phyloP scores from a whole-genome alignment of 2,797 vertebrate species.

The Distichodus sexfasciatus region DNA sequence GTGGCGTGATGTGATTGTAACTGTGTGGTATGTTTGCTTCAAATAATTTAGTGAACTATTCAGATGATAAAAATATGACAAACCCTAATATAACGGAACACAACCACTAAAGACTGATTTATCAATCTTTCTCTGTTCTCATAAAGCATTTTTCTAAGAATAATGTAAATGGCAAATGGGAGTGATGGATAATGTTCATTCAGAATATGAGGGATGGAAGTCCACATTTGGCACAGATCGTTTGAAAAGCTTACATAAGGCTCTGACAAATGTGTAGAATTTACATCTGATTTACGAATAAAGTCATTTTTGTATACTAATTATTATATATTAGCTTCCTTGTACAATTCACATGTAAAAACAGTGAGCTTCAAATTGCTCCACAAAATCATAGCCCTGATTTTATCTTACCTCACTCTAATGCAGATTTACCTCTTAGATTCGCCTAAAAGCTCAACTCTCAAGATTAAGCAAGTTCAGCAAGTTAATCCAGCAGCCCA shows the following conservation, averaged over 20 bases:
- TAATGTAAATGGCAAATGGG: background rate
- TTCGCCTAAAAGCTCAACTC: slow-evolving; percentile 7
- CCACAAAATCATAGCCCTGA: slow-evolving; percentile 8
- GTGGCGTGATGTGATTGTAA: slow-evolving; percentile 11
- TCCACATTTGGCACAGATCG: slow-evolving; percentile 28
- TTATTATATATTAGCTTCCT: background rate
- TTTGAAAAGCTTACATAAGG: background rate
- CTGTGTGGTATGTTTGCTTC: slow-evolving; percentile 19
- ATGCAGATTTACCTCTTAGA: background rate
- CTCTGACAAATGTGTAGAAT: slow-evolving; percentile 12
- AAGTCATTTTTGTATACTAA: background rate
- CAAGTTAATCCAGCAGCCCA: slow-evolving; percentile 4
- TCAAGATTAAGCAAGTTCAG: no score
- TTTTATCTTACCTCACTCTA: background rate
- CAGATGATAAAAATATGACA: slow-evolving; percentile 9
- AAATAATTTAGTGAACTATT: slow-evolving; percentile 41
- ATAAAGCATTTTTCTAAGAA: slow-evolving; percentile 23
- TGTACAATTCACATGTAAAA: background rate
- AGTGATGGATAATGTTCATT: background rate
- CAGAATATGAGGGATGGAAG: background rate
- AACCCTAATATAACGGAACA: no score
- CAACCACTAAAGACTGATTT: no score
- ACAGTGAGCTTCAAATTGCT: background rate
- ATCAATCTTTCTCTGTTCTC: no score
- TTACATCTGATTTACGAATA: background rate